Evolutionary conservation across 2,888 invertebrate genomes (phyloP).

Genomic region (Strigamia transsilvanica): DNA sequence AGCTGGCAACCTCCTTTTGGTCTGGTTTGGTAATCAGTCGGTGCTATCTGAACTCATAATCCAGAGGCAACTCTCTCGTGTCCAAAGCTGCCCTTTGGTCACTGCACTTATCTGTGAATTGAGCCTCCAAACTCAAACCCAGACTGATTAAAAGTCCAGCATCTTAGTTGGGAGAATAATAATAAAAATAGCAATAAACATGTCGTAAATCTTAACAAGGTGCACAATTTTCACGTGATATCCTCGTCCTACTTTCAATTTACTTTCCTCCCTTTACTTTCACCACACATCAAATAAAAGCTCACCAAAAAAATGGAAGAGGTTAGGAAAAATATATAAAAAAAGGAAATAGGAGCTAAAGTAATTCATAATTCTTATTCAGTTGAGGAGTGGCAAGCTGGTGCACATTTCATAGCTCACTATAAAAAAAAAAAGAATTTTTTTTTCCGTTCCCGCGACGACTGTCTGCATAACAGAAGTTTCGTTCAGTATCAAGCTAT

Average conservation of each 20-base stretch:
- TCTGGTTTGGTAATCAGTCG: conserved; percentile 14
- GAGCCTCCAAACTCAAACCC: conserved; percentile 24
- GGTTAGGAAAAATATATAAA: neutral
- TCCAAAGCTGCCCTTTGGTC: conserved; percentile 30
- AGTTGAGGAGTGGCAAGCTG: conserved; percentile 30
- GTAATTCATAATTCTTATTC: conserved; percentile 29
- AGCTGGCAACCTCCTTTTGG: conserved; percentile 26
- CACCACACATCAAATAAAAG: conserved; percentile 30
- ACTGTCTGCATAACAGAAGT: conserved; percentile 15
- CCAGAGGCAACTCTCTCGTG: conserved; percentile 30
- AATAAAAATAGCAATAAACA: conserved; percentile 26
- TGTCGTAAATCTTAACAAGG: conserved; percentile 16
- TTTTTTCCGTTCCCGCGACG: neutral
- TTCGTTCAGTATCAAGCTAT: conserved; percentile 16
- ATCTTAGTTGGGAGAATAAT: conserved; percentile 6
- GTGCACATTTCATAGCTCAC: conserved; percentile 30
- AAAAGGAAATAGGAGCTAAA: conserved; percentile 9
- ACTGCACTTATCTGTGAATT: conserved; percentile 26
- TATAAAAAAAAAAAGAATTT: neutral
- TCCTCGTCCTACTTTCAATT: conserved; percentile 26
- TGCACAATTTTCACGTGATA: conserved; percentile 12
- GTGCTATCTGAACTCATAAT: conserved; percentile 30
- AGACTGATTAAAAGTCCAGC: conserved; percentile 21
- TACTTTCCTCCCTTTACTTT: conserved; percentile 2
- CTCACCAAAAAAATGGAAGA: neutral